phyloP scores from a whole-genome alignment of 64 coral and sea anemone species.

The Dendrophyllia cribrosa region DNA sequence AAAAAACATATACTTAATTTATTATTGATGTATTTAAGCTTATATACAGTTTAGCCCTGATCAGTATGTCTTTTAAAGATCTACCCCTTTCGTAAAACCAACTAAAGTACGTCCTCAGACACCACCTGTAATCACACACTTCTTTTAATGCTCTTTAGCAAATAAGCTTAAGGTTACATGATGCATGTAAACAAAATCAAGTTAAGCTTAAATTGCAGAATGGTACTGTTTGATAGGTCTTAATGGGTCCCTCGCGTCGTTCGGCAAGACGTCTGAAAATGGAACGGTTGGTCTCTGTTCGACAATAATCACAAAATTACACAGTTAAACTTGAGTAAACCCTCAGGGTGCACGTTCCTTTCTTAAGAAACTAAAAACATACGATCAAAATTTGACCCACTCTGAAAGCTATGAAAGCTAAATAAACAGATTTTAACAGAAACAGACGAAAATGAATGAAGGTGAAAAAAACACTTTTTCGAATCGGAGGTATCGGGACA shows the following conservation, averaged over 20 bases:
- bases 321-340: background rate
- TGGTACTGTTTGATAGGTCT: too few relatives aligned
- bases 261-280: background rate
- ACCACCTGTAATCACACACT: too few relatives aligned
- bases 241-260: too few relatives aligned
- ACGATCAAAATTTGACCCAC: background rate
- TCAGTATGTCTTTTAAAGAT: too few relatives aligned
- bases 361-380: conserved; percentile 24
- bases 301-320: background rate
- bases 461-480: conserved; percentile 1
- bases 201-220: conserved; percentile 33
- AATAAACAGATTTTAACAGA: background rate
- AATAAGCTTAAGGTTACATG: too few relatives aligned
- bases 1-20: too few relatives aligned
- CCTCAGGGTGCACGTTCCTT: background rate
- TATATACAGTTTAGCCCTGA: too few relatives aligned
- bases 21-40: too few relatives aligned
- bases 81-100: too few relatives aligned
- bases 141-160: too few relatives aligned
- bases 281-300: background rate
- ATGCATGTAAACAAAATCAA: too few relatives aligned
- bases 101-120: too few relatives aligned
- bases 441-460: conserved; percentile 9
- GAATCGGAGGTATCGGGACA: background rate
- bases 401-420: background rate